Base-by-base conservation (phyloP, 2,113 vertebrate genomes). In the Chunga burmeisteri region DNA sequence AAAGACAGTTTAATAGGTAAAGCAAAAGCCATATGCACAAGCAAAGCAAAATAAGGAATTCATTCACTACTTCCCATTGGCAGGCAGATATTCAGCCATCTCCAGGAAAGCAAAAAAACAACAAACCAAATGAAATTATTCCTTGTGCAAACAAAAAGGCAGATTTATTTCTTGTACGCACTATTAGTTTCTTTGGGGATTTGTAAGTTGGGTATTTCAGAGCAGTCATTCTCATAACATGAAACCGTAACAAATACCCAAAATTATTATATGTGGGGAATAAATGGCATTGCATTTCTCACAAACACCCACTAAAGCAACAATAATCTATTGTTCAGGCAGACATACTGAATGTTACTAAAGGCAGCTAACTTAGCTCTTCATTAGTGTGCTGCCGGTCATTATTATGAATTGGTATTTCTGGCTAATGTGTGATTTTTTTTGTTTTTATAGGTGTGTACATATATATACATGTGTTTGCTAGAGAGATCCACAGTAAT, bases 201-300 rank as follows among this genome's bases (percentile, higher is more conserved):
- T 94, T 93, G 38, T 80, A 88, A 85, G 8, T 8, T 90, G 50
- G 52, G 7, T 82, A 86, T 91, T 96, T 95, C 66, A 88, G 56
- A 95, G 65, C 53, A 93, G 34, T 16, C 55, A 5, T 90, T 93
- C 52, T 95, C 53, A 71, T 78, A 73, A 79, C 22, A 49, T 10
- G 42, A 81, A 93, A 79, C 26, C 13, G 11, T 74, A 92, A 68
- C n/a, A 85, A 88, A 92, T 81, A 56, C 8, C 9, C 42, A 4
- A 79, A 90, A 68, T 52, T 74, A 86, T 66, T 88, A 47, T 46
- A 74, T 25, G 4, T 70, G 29, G 30, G 23, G 42, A 75, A 52
- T 58, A 88, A 91, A 81, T 44, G n/a, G 4, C 42, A 65, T 46
- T 87, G 42, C 4, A 2, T 83, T 92, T 90, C 81, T 93, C 73